Evolutionary conservation across 2,888 invertebrate species (phyloP).

Genomic region (Rapana venosa): DNA sequence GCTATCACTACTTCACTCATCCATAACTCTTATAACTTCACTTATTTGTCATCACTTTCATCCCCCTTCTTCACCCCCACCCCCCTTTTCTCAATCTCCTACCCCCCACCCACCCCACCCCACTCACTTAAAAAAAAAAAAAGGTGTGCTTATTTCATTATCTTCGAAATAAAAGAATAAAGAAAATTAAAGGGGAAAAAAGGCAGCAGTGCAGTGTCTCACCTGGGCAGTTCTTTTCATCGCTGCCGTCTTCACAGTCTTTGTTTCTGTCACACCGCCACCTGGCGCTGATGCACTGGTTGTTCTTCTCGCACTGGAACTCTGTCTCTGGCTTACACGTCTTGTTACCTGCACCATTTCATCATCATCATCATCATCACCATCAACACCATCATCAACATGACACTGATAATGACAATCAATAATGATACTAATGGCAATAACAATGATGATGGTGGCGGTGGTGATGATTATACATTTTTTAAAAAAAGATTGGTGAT

Average conservation of each 20-base stretch:
- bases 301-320: slow-evolving; percentile 20
- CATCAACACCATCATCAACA: background rate
- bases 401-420: no score
- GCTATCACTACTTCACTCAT: no score
- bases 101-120: no score
- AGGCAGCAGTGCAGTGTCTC: slow-evolving; percentile 25
- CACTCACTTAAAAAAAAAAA: no score
- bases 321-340: slow-evolving; percentile 15
- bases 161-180: no score
- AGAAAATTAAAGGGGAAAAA: background rate
- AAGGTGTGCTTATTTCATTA: no score
- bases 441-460: background rate
- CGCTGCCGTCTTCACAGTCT: slow-evolving; percentile 66
- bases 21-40: no score
- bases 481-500: background rate
- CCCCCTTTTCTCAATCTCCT: no score
- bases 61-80: no score
- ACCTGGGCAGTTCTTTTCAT: slow-evolving; percentile 61
- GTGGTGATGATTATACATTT: background rate
- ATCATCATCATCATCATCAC: background rate
- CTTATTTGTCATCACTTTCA: no score
- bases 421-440: background rate
- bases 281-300: slow-evolving; percentile 85
- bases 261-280: slow-evolving; percentile 93
- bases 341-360: slow-evolving; percentile 74